These are phyloP conservation scores for Apaloderma vittatum DNA, from an alignment of 2,113 vertebrate species.

Conservation along the genomic window DNA sequence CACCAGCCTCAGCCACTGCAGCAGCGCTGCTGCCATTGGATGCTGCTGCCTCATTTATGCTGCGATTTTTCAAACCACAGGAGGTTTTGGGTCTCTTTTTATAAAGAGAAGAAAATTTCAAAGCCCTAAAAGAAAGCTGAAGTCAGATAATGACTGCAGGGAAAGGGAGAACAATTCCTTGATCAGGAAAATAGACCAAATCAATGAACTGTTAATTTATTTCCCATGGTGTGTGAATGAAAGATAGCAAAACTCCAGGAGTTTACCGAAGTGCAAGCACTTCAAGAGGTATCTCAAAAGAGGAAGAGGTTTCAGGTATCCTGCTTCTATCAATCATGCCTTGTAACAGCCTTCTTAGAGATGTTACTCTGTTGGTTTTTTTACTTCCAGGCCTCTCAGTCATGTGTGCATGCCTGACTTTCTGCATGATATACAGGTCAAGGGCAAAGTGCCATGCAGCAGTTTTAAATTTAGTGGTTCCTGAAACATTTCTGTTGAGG, in stretches of 20 bases:
- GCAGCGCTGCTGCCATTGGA: fast-evolving
- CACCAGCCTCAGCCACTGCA: not conserved
- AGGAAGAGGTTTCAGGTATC: not conserved
- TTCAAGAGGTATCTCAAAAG: not conserved
- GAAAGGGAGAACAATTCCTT: not conserved
- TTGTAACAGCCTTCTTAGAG: not conserved
- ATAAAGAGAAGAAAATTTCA: not conserved
- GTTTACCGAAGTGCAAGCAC: not conserved
- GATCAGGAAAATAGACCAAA: not conserved
- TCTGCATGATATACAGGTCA: constrained; percentile 12
- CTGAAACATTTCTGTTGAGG: constrained; percentile 36
- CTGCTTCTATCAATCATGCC: not conserved
- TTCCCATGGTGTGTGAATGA: not conserved
- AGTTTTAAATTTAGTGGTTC: constrained; percentile 26
- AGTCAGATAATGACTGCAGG: not conserved
- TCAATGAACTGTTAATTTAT: not conserved
- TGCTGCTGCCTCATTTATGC: not conserved
- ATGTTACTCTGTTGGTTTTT: not conserved
- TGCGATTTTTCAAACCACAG: not conserved
- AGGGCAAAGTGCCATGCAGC: constrained; percentile 26
- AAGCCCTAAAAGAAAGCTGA: not conserved
- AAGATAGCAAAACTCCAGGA: not conserved
- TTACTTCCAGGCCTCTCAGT: not conserved
- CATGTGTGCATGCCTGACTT: not conserved
- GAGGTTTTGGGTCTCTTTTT: not conserved